These are phyloP conservation scores for Micromussa lordhowensis DNA, from an alignment of 92 coral and sea anemone species.

Conservation along the genomic window DNA sequence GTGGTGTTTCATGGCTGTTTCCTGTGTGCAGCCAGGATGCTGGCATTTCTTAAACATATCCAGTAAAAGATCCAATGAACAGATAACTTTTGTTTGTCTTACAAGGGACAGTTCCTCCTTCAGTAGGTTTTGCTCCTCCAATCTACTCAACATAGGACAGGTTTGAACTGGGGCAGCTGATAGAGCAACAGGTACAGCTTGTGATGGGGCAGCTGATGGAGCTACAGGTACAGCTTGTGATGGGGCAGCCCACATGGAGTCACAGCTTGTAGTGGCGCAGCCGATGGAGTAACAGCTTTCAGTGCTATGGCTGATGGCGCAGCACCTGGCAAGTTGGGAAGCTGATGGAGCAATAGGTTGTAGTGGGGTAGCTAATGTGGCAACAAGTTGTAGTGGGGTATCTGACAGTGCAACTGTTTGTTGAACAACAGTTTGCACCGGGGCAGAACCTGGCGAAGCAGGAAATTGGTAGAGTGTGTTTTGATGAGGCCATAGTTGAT, in stretches of 20 bases:
- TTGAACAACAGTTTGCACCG: background rate
- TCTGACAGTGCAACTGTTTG: background rate
- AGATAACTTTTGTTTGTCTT: constrained; percentile 12
- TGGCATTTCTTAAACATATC: constrained; percentile 15
- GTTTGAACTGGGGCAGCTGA: background rate
- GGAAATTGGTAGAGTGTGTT: no score
- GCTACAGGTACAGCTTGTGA: no score
- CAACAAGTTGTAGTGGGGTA: background rate
- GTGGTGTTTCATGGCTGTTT: background rate
- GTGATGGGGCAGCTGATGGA: no score
- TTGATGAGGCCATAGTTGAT: no score
- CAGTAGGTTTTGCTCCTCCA: background rate
- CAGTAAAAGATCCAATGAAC: constrained; percentile 4
- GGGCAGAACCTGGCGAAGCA: background rate
- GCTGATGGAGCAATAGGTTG: no score
- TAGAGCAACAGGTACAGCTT: no score
- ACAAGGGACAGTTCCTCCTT: constrained; percentile 14
- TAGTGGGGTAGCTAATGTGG: background rate
- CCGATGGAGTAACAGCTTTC: no score
- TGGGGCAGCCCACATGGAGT: no score
- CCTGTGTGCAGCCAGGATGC: constrained; percentile 23
- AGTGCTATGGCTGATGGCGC: no score
- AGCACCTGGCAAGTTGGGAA: no score
- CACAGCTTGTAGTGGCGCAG: no score
- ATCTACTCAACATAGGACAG: background rate